A percentile compares a stretch with the other conserved stretches of the same genome.
Conservation (phyloP, 2,888 invertebrate species). For the Quadroppia sp. region DNA sequence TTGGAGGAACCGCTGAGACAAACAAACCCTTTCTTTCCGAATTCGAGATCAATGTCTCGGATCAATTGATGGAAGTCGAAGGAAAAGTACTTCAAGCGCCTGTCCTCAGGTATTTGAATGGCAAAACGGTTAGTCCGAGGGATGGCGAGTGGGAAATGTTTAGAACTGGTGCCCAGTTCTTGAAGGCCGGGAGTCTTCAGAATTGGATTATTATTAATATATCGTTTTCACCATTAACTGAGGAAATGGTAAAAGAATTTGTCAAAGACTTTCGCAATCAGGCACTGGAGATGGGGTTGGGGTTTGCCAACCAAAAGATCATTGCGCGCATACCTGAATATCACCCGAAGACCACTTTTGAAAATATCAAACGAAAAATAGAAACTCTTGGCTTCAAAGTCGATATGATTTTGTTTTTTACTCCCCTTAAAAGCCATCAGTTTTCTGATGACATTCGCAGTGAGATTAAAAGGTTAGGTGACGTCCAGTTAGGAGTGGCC, state of each 20-base stretch:
- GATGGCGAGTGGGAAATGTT: slow-evolving; percentile 1
- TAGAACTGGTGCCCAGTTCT: not conserved
- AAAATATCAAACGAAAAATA: not conserved
- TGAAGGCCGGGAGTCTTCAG: not conserved
- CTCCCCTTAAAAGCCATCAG: not conserved
- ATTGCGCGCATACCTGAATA: not conserved
- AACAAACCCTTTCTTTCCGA: slow-evolving; percentile 38
- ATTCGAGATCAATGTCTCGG: slow-evolving; percentile 43
- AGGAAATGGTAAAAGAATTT: not conserved
- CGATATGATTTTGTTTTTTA: slow-evolving; percentile 34
- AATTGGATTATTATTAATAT: slow-evolving; percentile 15
- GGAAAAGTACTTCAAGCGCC: slow-evolving; percentile 38
- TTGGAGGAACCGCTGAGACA: slow-evolving; percentile 23
- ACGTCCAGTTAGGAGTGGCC: slow-evolving; percentile 37
- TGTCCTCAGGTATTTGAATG: not conserved
- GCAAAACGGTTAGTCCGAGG: not conserved
- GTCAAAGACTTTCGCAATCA: not conserved
- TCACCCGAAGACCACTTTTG: not conserved
- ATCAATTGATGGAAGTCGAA: slow-evolving; percentile 33
- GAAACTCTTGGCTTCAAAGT: not conserved
- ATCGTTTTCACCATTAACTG: not conserved
- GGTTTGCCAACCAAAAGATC: not conserved
- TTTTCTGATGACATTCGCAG: slow-evolving; percentile 15
- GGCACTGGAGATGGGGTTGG: not conserved
- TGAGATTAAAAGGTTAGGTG: slow-evolving; percentile 40